Evolutionary conservation across 2,113 vertebrate species (phyloP).

Genomic region (Morone saxatilis): DNA sequence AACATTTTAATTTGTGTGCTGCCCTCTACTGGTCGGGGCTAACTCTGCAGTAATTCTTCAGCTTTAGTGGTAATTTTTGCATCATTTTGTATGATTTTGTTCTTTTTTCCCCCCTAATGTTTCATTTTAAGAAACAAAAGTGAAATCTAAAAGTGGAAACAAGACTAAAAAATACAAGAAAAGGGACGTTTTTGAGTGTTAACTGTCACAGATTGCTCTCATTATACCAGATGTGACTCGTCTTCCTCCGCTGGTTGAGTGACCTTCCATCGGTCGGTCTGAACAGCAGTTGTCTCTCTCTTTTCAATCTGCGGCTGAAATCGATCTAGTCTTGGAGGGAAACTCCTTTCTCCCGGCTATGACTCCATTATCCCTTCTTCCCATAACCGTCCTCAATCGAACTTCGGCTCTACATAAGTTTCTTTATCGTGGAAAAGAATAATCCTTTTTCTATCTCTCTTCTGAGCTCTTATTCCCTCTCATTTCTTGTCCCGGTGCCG

Average conservation of each 20-base stretch:
- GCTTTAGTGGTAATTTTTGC: too few species aligned
- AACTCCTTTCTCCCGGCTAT: background rate
- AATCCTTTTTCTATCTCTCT: background rate
- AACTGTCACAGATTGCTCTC: constrained; percentile 4
- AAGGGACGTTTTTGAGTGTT: too few species aligned
- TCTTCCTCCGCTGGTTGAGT: background rate
- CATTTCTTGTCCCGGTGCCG: background rate
- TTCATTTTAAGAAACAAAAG: too few species aligned
- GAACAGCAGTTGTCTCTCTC: background rate
- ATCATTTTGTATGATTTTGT: too few species aligned
- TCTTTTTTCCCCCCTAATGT: too few species aligned
- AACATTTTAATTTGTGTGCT: too few species aligned
- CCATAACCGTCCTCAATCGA: background rate
- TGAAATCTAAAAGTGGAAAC: too few species aligned
- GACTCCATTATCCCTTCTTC: constrained; percentile 14
- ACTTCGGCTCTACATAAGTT: constrained; percentile 19
- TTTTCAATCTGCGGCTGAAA: background rate
- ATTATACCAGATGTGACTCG: constrained; percentile 18
- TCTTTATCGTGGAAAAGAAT: constrained; percentile 16
- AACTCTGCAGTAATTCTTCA: too few species aligned
- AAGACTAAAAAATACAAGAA: too few species aligned
- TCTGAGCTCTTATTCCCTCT: background rate
- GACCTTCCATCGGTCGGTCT: background rate
- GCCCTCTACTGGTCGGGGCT: too few species aligned
- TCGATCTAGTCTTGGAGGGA: too few species aligned